Base-by-base conservation (phyloP, 2,797 vertebrate genomes). In the Enteromius fasciolatus region DNA sequence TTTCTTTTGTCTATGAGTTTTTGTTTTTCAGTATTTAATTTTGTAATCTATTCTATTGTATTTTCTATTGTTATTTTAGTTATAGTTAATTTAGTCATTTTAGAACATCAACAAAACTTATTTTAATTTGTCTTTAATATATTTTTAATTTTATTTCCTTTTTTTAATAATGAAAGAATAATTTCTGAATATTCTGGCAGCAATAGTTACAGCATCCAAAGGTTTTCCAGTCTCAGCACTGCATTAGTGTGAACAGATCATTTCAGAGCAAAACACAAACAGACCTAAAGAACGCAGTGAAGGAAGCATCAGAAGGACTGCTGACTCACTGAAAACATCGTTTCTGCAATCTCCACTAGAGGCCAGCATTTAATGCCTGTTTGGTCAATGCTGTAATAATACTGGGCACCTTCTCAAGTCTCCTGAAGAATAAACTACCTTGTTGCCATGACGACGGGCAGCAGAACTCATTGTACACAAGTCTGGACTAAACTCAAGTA, bases 391-490 rank as follows among this genome's bases (percentile, higher is more conserved):
- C 57, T 50, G 25, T 20, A n/a, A 66, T 69, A 57, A 83, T 28
- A 31, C 64, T 48, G 54, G 23, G 69, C 75, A 36, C 48, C 54
- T 81, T 39, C 20, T 76, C 89, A 84, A 85, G 81, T 83, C 82
- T 84, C 33, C 33, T 69, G 67, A 77, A 85, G 84, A 84, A 87
- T 91, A 92, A 93, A 94, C 93, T 93, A 69, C 48, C 64, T 82
- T 84, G 93, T 94, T 92, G 89, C 92, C 92, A 92, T 93, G 91
- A 83, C 89, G 90, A 93, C 91, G 80, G 84, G 86, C 83, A 90
- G 85, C 87, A 82, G 54, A 84, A 85, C 87, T 88, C 84, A 85
- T 90, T 91, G 89, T 86, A 87, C 91, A 93, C 79, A 78, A 72
- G 44, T 28, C 4, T 6, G 69, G 44, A 50, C 69, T 17, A 1